Conservation (phyloP, 2,888 invertebrate genomes). For the Hirtodrosophila alboralis region DNA sequence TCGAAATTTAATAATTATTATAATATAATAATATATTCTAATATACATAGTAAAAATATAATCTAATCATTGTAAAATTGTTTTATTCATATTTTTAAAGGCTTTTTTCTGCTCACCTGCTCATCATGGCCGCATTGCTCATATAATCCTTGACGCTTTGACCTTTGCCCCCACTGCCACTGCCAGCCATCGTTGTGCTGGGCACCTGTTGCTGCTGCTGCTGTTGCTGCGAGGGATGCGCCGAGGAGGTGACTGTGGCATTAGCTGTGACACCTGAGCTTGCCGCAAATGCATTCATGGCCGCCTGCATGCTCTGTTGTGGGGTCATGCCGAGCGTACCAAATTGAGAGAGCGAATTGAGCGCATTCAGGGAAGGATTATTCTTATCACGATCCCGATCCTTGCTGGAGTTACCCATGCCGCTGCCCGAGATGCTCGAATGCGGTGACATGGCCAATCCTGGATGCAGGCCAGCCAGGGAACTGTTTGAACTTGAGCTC, state of each 20-base stretch:
- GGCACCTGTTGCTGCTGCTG: conserved; percentile 53
- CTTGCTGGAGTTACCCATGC: conserved; percentile 35
- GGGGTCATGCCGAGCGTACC: conserved; percentile 83
- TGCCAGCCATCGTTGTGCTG: conserved; percentile 50
- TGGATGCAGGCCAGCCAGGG: conserved; percentile 61
- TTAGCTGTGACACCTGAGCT: conserved; percentile 75
- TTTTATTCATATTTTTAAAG: no score
- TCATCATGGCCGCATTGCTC: conserved; percentile 71
- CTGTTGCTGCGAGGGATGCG: conserved; percentile 54
- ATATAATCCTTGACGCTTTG: conserved; percentile 83
- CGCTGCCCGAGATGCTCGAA: conserved; percentile 50
- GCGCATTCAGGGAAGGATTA: conserved; percentile 83
- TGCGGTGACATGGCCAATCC: conserved; percentile 78
- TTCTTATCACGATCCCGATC: conserved; percentile 77
- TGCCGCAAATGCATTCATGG: conserved; percentile 84
- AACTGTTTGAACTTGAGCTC: conserved; percentile 51
- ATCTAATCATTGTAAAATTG: not conserved
- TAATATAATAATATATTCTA: no score
- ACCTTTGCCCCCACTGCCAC: conserved; percentile 53
- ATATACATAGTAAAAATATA: no score
- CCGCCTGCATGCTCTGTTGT: conserved; percentile 84
- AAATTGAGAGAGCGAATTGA: conserved; percentile 83
- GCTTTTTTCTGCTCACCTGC: conserved; percentile 40
- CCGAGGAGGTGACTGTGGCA: conserved; percentile 64
- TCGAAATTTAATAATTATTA: no score